These are phyloP conservation scores for Rhinolophus ferrumequinum DNA, from an alignment of 2,113 vertebrate genomes.

Conservation along the genomic window DNA sequence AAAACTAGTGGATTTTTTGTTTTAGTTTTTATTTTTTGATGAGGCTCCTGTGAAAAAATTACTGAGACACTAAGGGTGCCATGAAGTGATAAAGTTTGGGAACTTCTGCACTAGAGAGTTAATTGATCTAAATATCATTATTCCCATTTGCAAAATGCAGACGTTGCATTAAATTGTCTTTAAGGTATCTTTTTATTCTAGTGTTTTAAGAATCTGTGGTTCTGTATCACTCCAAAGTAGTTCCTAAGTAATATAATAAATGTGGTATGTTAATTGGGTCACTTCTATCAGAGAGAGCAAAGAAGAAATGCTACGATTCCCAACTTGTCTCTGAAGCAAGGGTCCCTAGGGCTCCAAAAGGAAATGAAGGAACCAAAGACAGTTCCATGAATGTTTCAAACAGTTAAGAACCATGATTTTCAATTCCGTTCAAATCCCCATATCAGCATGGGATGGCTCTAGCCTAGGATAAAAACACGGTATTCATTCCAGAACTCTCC, in stretches of 20 bases:
- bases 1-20: neutral
- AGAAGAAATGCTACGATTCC: neutral
- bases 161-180: neutral
- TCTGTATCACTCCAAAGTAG: neutral
- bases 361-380: neutral
- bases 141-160: neutral
- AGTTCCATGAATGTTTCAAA: neutral
- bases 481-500: neutral
- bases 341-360: neutral
- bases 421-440: neutral
- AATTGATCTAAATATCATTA: neutral
- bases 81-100: neutral
- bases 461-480: too few species aligned
- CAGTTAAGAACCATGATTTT: neutral
- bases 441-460: neutral
- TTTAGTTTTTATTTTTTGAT: neutral
- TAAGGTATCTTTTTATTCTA: neutral
- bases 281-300: neutral
- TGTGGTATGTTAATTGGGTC: neutral
- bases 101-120: neutral
- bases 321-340: neutral
- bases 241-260: neutral
- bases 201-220: neutral
- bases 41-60: neutral
- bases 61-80: neutral